Percentiles rank a stretch among this genome's conserved stretches.
Evolutionary conservation across 2,888 invertebrate species (phyloP).

Genomic region (Tuberolachnus salignus): DNA sequence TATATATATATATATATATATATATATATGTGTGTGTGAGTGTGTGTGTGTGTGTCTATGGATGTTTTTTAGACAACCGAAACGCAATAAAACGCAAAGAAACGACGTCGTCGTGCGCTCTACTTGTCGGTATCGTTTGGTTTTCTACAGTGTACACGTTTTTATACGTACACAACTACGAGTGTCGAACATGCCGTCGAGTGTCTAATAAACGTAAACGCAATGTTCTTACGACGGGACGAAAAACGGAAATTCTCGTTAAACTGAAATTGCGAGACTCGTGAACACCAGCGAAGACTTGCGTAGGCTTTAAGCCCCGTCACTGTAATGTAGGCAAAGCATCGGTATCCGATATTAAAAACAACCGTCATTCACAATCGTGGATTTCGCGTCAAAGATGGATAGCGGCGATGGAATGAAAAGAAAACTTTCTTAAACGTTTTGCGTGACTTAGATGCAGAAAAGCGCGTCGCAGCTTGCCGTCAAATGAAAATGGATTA

Average conservation of each 20-base stretch:
- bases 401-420: too few species aligned
- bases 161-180: too few species aligned
- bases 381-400: too few species aligned
- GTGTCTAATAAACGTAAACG: constrained; percentile 7
- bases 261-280: too few species aligned
- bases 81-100: too few species aligned
- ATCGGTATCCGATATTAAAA: constrained; percentile 15
- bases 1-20: too few species aligned
- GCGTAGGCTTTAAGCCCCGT: not conserved
- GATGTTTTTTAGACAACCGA: too few species aligned
- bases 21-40: too few species aligned
- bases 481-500: not conserved
- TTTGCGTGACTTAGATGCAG: not conserved
- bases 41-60: too few species aligned
- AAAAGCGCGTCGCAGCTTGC: not conserved
- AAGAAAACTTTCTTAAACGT: not conserved
- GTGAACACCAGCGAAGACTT: not conserved
- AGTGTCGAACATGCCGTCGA: not conserved
- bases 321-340: constrained; percentile 16
- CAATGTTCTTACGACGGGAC: not conserved
- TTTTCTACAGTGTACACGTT: too few species aligned
- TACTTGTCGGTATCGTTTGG: too few species aligned
- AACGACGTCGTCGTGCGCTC: too few species aligned
- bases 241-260: not conserved
- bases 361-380: not conserved